These are phyloP conservation scores for Notodonta dromedarius DNA, from an alignment of 2,888 invertebrate genomes.

Conservation along the genomic window DNA sequence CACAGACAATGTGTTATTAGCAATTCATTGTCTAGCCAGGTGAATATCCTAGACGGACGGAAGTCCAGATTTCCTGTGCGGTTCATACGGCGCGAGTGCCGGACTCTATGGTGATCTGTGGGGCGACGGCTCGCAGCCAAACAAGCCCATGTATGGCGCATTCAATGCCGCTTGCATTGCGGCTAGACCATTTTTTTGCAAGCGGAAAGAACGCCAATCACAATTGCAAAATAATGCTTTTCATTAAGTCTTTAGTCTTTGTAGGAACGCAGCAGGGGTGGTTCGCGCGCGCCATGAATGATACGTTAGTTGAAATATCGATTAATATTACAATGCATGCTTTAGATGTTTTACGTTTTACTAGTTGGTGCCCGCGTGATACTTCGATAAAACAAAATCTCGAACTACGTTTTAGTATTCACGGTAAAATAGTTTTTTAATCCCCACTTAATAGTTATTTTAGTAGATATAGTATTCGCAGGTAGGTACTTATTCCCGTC, in stretches of 20 bases:
- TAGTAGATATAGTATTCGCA: too few relatives aligned
- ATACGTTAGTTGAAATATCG: neutral
- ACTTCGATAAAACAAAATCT: too few relatives aligned
- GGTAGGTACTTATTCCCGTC: neutral
- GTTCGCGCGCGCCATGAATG: neutral
- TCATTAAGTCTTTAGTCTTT: constrained; percentile 29
- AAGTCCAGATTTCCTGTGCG: constrained; percentile 79
- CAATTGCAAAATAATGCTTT: constrained; percentile 34
- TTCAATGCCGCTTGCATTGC: constrained; percentile 60
- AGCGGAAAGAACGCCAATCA: constrained; percentile 36
- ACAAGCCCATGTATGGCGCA: constrained; percentile 64
- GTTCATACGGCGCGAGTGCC: constrained; percentile 40
- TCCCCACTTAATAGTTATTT: too few relatives aligned
- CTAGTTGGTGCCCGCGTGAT: too few relatives aligned
- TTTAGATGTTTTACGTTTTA: too few relatives aligned
- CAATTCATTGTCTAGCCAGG: constrained; percentile 73
- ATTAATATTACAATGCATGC: neutral
- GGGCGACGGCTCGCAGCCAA: constrained; percentile 67
- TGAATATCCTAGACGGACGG: constrained; percentile 79
- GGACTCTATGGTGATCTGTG: constrained; percentile 40
- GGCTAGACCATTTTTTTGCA: constrained; percentile 57
- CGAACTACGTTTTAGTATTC: too few relatives aligned
- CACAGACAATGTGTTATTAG: constrained; percentile 67
- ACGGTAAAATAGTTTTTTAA: too few relatives aligned
- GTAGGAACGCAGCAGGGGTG: constrained; percentile 12